These are phyloP conservation scores for Poicephalus gulielmi DNA, from an alignment of 2,113 vertebrate species.

Conservation along the genomic window DNA sequence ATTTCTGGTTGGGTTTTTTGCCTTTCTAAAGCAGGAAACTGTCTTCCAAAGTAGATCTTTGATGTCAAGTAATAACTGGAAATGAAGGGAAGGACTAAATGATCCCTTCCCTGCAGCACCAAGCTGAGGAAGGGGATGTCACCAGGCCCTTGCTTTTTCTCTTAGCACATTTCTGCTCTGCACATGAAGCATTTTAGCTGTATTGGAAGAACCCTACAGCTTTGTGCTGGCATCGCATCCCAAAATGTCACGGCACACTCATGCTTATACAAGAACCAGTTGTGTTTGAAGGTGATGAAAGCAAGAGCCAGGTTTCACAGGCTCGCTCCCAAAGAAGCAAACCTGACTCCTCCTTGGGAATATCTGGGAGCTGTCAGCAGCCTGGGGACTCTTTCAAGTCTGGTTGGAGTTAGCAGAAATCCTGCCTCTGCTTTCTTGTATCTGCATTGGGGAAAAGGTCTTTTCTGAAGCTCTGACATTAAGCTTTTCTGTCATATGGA, in stretches of 20 bases:
- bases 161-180: not conserved
- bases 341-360: not conserved
- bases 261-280: rapidly evolving
- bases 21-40: not conserved
- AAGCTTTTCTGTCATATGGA: not conserved
- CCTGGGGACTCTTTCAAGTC: not conserved
- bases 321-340: not conserved
- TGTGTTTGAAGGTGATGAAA: not conserved
- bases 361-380: not conserved
- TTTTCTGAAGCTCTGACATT: not conserved
- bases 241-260: not conserved
- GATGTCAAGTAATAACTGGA: not conserved
- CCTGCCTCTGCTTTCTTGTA: not conserved
- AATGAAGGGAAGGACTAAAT: not conserved
- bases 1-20: not conserved
- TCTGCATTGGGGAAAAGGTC: not conserved
- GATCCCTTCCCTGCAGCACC: not conserved
- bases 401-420: not conserved
- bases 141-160: not conserved
- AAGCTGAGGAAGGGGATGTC: not conserved
- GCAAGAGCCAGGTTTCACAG: not conserved
- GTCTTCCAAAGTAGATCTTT: not conserved
- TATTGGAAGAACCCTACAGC: not conserved
- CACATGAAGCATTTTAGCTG: not conserved
- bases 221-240: not conserved